phyloP scores from a whole-genome alignment of 2,888 invertebrate species.

The Clitarchus hookeri region DNA sequence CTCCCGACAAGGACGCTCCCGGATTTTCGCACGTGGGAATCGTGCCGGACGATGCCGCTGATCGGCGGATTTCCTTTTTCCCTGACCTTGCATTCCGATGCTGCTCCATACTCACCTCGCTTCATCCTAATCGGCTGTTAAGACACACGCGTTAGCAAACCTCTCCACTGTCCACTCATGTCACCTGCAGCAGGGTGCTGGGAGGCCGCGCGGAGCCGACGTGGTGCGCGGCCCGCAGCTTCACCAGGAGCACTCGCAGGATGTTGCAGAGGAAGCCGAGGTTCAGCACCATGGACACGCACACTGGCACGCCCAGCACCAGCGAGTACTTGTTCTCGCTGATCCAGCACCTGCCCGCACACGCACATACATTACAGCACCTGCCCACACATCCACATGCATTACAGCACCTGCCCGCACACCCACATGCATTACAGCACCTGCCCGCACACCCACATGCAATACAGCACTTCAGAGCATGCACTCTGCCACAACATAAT shows the following conservation, averaged over 20 bases:
- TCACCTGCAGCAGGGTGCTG: conserved; percentile 68
- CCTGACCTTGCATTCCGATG: no score
- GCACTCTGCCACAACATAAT: no score
- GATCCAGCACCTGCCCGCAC: conserved; percentile 71
- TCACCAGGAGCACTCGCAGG: conserved; percentile 81
- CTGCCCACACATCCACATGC: conserved; percentile 52
- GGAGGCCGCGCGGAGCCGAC: conserved; percentile 63
- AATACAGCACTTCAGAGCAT: no score
- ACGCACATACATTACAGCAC: conserved; percentile 66
- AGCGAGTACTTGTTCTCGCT: conserved; percentile 68
- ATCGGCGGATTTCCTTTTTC: no score
- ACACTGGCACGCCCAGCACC: conserved; percentile 78
- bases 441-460: conserved; percentile 52
- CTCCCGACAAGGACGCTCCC: no score
- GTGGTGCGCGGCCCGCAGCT: conserved; percentile 75
- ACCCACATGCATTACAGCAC: conserved; percentile 66
- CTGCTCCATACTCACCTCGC: no score
- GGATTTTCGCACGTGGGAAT: no score
- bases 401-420: conserved; percentile 69
- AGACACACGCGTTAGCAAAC: no score
- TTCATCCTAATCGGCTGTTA: no score
- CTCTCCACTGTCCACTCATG: no score
- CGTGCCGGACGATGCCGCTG: no score
- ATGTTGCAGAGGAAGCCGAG: conserved; percentile 87
- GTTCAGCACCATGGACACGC: conserved; percentile 79